Conservation (phyloP, 2,113 vertebrate species). For the Nematolebias whitei region DNA sequence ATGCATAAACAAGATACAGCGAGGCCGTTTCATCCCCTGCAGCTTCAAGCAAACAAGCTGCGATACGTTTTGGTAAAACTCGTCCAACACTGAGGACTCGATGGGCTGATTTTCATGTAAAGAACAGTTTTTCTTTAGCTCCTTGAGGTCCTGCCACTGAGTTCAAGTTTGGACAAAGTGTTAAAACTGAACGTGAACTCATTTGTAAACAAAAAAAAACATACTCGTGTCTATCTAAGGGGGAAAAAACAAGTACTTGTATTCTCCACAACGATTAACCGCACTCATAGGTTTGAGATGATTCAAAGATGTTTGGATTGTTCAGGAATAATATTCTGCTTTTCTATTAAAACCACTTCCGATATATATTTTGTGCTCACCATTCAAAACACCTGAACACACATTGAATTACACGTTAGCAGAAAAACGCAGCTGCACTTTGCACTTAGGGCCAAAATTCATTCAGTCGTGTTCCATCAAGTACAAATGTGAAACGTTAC, state of each 20-base stretch:
- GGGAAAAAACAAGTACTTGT: no score
- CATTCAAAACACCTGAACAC: neutral
- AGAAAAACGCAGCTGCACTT: slow-evolving; percentile 3
- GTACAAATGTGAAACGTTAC: slow-evolving; percentile 5
- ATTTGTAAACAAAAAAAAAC: slow-evolving; percentile 2
- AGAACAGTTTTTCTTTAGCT: slow-evolving; percentile 45
- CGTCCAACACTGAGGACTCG: slow-evolving; percentile 27
- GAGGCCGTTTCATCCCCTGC: slow-evolving; percentile 28
- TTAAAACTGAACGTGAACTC: slow-evolving; percentile 30
- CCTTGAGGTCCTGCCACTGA: slow-evolving; percentile 63
- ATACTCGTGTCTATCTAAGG: no score
- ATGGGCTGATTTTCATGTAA: slow-evolving; percentile 36
- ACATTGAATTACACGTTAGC: neutral
- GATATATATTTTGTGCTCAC: no score
- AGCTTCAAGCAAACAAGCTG: slow-evolving; percentile 56
- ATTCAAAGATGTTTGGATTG: no score
- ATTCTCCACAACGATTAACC: no score
- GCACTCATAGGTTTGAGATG: no score
- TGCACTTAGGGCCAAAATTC: slow-evolving; percentile 7
- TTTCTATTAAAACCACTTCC: no score
- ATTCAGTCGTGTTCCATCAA: slow-evolving; percentile 45
- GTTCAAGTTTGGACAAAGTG: slow-evolving; percentile 41
- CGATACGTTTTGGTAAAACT: slow-evolving; percentile 54
- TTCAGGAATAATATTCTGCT: no score
- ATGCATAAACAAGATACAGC: slow-evolving; percentile 52